Evolutionary conservation across 2,113 vertebrate species (phyloP), one percentile per base, ranked within the genome.

Genomic region (Paraplagusia blochii): DNA sequence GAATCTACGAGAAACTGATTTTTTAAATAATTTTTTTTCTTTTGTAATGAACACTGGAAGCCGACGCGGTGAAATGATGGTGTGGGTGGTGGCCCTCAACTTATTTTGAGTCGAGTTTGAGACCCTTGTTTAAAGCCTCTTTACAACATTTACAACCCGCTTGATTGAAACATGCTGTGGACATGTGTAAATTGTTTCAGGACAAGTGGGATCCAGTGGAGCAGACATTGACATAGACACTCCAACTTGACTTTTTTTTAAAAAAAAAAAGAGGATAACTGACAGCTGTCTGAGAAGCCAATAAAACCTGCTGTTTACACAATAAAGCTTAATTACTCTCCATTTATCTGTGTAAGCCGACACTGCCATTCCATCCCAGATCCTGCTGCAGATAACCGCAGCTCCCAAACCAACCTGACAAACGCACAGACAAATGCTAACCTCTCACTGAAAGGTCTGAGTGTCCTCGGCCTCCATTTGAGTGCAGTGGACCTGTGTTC

Each of bases 171-270:
- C 7, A 9, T 19, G 39, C 40, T 15, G 60, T 44, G 69, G 80
- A 66, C 8, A 17, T 63, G 66, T 19, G 59, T 69, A 54, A 80
- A 72, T 59, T 44, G 43, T 55, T 60, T 68, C 51, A 48, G 58
- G 57, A 78, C 65, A 68, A 74, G 17, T 58, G 62, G 57, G 66
- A 43, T 16, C 54, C 19, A 54, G 60, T 54, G 22, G 59, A 1
- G 34, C 69, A 85, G 74, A 88, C 81, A 61, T 51, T 74, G 76
- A 84, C 73, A 76, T 69, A 79, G 74, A 69, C 62, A 61, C 76
- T 64, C 71, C 77, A 81, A 81, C 74, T 83, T 83, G 74, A 87
- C 52, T 73, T 81, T 77, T n/a, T n/a, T n/a, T n/a, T n/a, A n/a
- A n/a, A n/a, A n/a, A n/a, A n/a, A n/a, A 72, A 68, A 77, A 43